A percentile compares a stretch with the other conserved stretches of the same genome.
phyloP scores from a whole-genome alignment of 2,888 invertebrate genomes.

The Tortrix viridana region DNA sequence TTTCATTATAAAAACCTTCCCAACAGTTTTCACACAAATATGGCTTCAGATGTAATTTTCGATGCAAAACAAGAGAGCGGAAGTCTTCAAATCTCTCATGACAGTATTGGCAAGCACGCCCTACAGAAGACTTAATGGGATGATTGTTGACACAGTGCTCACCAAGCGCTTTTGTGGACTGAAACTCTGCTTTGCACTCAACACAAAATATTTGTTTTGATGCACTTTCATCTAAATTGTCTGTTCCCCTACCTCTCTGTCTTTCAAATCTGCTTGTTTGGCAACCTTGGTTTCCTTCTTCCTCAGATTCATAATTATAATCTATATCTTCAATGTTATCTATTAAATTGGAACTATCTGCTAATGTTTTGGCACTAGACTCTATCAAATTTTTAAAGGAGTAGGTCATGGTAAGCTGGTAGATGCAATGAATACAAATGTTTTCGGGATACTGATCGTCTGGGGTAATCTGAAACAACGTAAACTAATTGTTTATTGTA shows the following conservation, averaged over 20 bases:
- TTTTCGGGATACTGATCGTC: conserved; percentile 64
- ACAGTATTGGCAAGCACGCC: conserved; percentile 76
- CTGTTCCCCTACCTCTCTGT: conserved; percentile 45
- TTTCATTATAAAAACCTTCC: conserved; percentile 67
- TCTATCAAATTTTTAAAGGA: conserved; percentile 76
- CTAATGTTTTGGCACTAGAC: conserved; percentile 61
- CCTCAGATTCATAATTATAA: conserved; percentile 54
- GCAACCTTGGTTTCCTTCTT: conserved; percentile 50
- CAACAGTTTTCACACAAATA: conserved; percentile 76
- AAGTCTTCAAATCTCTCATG: conserved; percentile 78
- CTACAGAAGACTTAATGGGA: conserved; percentile 59
- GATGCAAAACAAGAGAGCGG: conserved; percentile 68
- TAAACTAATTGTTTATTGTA: background rate
- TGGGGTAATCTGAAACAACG: conserved; percentile 49
- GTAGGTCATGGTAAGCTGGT: conserved; percentile 75
- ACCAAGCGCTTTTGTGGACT: conserved; percentile 56
- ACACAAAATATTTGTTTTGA: conserved; percentile 64
- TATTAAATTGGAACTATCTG: conserved; percentile 49
- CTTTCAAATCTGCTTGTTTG: conserved; percentile 48
- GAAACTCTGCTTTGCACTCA: conserved; percentile 71
- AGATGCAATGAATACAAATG: conserved; percentile 74
- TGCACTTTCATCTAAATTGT: conserved; percentile 46
- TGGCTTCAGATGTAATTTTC: conserved; percentile 73
- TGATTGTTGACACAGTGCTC: conserved; percentile 70
- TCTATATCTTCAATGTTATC: conserved; percentile 53